phyloP scores from a whole-genome alignment of 2,797 vertebrate genomes.

The Catamblyrhynchus diadema region DNA sequence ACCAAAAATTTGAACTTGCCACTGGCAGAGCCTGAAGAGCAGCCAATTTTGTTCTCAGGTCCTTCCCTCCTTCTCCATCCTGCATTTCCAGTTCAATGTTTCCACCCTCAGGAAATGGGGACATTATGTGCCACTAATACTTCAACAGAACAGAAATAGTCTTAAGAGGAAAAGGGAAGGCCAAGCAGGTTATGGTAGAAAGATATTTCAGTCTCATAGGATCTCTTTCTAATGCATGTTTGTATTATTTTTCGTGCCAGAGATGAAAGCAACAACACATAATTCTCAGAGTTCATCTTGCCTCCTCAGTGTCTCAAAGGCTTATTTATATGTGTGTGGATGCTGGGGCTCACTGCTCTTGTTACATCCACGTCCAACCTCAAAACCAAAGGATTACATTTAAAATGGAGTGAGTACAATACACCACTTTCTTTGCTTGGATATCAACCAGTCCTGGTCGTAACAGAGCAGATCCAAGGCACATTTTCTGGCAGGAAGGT shows the following conservation, averaged over 20 bases:
- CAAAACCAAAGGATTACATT: neutral
- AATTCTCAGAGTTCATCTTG: constrained; percentile 29
- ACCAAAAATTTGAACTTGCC: constrained; percentile 11
- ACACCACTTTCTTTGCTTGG: neutral
- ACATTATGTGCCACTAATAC: constrained; percentile 11
- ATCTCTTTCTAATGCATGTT: constrained; percentile 1
- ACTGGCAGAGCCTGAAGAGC: constrained; percentile 28
- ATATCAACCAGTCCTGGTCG: neutral
- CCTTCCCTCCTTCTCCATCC: constrained; percentile 24
- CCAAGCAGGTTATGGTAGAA: neutral
- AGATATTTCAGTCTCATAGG: constrained; percentile 25
- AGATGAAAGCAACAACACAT: constrained; percentile 8
- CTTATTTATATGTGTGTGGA: neutral
- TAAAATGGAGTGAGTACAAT: neutral
- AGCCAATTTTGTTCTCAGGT: neutral
- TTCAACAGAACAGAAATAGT: constrained; percentile 24
- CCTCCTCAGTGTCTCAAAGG: neutral
- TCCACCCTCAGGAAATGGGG: constrained; percentile 29
- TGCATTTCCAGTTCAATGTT: constrained; percentile 29
- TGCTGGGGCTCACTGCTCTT: neutral
- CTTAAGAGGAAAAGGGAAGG: constrained; percentile 17
- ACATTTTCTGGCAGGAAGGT: neutral
- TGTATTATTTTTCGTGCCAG: constrained; percentile 9
- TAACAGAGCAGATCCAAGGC: neutral
- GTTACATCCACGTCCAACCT: neutral